These are phyloP conservation scores for Ferrisia virgata DNA, from an alignment of 2,888 invertebrate genomes.

Conservation along the genomic window DNA sequence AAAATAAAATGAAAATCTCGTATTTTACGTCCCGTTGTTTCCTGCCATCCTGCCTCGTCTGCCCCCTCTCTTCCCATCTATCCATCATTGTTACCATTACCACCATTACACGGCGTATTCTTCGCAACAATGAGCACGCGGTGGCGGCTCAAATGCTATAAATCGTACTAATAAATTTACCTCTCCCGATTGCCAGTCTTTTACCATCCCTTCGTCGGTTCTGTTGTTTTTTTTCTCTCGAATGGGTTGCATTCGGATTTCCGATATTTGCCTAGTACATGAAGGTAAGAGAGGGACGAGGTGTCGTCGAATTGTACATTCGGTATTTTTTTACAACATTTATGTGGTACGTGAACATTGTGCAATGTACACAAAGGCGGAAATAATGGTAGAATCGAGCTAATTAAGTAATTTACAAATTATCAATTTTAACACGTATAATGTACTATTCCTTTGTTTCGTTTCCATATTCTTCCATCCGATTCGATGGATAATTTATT, in stretches of 20 bases:
- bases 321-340: too few relatives aligned
- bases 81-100: neutral
- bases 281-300: neutral
- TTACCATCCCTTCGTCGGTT: neutral
- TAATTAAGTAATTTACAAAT: neutral
- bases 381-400: neutral
- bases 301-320: neutral
- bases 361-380: neutral
- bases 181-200: too few relatives aligned
- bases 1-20: neutral
- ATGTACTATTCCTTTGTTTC: neutral
- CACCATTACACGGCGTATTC: neutral
- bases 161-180: neutral
- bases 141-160: neutral
- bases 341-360: too few relatives aligned
- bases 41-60: neutral
- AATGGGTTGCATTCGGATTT: neutral
- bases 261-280: neutral
- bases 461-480: neutral
- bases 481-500: neutral
- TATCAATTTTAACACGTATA: neutral
- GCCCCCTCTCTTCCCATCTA: neutral
- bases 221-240: neutral
- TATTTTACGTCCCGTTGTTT: neutral
- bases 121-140: neutral